Evolutionary conservation across 1,140 invertebrate genomes (phyloP).

Genomic region (Aphaenogaster rudis): DNA sequence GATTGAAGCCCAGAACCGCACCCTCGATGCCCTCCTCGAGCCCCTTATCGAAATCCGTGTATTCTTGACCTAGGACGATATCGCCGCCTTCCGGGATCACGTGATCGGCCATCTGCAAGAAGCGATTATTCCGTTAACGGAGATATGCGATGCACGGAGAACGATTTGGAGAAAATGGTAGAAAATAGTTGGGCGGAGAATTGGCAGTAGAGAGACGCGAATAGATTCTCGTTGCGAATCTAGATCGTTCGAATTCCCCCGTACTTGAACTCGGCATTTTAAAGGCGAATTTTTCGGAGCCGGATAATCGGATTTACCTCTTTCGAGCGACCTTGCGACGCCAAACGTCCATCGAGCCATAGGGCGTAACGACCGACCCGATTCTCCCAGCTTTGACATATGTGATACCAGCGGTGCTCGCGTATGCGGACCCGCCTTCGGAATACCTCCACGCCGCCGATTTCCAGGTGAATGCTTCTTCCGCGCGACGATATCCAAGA

Average conservation of each 20-base stretch:
- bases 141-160: too few species aligned
- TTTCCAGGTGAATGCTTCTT: constrained; percentile 87
- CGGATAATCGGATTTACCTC: constrained; percentile 81
- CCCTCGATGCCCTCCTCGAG: constrained; percentile 90
- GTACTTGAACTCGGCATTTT: neutral
- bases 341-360: constrained; percentile 88
- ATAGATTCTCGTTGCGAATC: neutral
- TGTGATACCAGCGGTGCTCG: constrained; percentile 89
- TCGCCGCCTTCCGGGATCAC: constrained; percentile 89
- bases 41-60: constrained; percentile 89
- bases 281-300: neutral
- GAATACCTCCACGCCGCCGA: constrained; percentile 87
- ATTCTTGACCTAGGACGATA: constrained; percentile 90
- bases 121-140: neutral
- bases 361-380: constrained; percentile 88
- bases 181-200: neutral
- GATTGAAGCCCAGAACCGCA: constrained; percentile 90
- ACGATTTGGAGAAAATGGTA: neutral
- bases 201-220: neutral
- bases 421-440: constrained; percentile 84
- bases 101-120: constrained; percentile 86
- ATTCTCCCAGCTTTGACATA: constrained; percentile 90
- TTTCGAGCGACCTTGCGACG: constrained; percentile 84
- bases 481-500: constrained; percentile 89
- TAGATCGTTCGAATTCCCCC: neutral